Base-by-base conservation (phyloP, 2,113 vertebrate species). In the Pachycephala philippinensis region DNA sequence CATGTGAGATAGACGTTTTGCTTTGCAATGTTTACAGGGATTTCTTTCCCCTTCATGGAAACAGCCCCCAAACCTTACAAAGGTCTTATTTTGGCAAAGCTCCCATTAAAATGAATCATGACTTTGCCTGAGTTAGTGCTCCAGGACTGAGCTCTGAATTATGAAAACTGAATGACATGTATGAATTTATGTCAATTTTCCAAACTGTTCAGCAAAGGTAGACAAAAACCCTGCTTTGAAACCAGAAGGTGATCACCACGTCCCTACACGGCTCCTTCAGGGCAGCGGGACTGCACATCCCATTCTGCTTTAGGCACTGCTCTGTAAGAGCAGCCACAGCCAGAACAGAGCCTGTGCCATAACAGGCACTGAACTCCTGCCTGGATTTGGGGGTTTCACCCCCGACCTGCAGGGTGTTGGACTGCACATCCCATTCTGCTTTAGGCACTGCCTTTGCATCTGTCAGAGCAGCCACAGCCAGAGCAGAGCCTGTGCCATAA, bases 71-170 rank as follows among this genome's bases (percentile, higher is more conserved):
- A 1, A 87, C 44, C 49, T 83, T 60, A 63, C 68, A 65, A 39
- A 39, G 37, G 81, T 33, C 68, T 77, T 69, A 39, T 68, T 86
- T 76, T 94, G 84, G 92, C 92, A 87, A 83, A 83, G 72, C 50
- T 89, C 76, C 80, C 37, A 15, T 16, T 84, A 54, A 91, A 89
- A 88, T 68, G 70, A 90, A 89, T 95, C 82, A 77, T 2, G 14
- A 65, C 39, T 93, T 88, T 64, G 35, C 87, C 71, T 14, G n/a
- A 88, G 52, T 79, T 90, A 87, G 52, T 85, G 70, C 80, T 79
- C 63, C 75, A 92, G 47, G 75, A 85, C 79, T 66, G 52, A 85
- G 75, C 47, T 88, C 35, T 92, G 28, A 90, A 92, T 92, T 96
- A 94, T 88, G 90, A 71, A 96, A 80, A 83, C 49, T 0, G 0